phyloP scores from a whole-genome alignment of 2,113 vertebrate species.

The Rallus limicola region DNA sequence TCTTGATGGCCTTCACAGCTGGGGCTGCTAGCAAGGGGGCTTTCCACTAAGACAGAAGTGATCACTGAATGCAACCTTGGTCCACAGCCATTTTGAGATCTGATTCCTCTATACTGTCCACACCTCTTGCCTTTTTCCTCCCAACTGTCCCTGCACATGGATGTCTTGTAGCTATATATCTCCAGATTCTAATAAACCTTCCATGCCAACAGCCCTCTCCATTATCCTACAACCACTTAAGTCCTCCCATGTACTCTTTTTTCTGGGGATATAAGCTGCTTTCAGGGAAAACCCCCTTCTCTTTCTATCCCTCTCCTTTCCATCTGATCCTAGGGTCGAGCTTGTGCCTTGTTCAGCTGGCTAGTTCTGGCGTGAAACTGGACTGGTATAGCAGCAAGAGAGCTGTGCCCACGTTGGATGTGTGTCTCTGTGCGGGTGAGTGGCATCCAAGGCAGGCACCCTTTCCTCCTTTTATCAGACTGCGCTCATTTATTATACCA shows the following conservation, averaged over 20 bases:
- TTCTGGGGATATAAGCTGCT: not conserved
- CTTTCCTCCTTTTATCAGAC: constrained; percentile 51
- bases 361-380: not conserved
- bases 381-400: not conserved
- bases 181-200: not conserved
- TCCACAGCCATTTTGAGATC: not conserved
- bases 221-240: not conserved
- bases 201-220: not conserved
- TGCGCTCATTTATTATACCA: constrained; percentile 63
- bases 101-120: not conserved
- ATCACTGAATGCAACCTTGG: not conserved
- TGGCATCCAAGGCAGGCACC: constrained; percentile 36
- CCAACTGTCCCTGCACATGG: not conserved
- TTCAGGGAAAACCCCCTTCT: not conserved
- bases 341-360: not conserved
- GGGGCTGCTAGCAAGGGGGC: not conserved
- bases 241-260: not conserved
- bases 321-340: not conserved
- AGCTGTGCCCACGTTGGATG: not conserved
- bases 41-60: not conserved
- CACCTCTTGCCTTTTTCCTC: not conserved
- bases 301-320: not conserved
- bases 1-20: not conserved
- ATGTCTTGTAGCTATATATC: not conserved
- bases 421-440: not conserved